Conservation (phyloP, 1,140 invertebrate genomes). For the Rhopalosiphum maidis region DNA sequence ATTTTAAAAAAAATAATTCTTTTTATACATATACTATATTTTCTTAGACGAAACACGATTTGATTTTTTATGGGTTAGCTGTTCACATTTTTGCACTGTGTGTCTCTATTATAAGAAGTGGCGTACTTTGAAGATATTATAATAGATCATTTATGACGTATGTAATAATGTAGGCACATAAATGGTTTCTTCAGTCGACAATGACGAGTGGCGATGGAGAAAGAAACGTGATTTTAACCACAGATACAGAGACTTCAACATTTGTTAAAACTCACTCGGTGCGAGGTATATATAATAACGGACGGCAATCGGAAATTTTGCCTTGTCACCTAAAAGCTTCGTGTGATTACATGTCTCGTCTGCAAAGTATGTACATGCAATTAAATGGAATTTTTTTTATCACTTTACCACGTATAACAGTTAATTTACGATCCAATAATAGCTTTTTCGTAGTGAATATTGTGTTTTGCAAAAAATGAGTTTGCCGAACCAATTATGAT, state of each 20-base stretch:
- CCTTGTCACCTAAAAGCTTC: constrained; percentile 12
- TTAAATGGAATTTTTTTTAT: background rate
- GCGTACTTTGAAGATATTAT: background rate
- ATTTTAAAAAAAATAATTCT: background rate
- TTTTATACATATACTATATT: no score
- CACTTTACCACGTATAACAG: background rate
- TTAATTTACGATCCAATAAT: background rate
- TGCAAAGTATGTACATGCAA: background rate
- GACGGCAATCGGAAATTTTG: background rate
- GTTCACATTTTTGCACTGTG: background rate
- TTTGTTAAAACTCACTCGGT: background rate
- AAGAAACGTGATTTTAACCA: background rate
- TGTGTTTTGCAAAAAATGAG: background rate
- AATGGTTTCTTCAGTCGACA: background rate
- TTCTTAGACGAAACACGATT: background rate
- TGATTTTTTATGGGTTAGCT: background rate
- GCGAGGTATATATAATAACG: background rate
- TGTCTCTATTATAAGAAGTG: background rate
- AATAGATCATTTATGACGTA: background rate
- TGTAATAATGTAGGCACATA: background rate
- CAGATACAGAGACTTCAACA: background rate
- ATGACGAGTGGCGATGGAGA: background rate
- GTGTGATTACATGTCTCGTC: background rate
- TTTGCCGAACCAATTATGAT: background rate
- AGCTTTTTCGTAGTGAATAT: background rate